Evolutionary conservation across 2,888 invertebrate genomes (phyloP).

Genomic region (Drosophila nr. fundita): DNA sequence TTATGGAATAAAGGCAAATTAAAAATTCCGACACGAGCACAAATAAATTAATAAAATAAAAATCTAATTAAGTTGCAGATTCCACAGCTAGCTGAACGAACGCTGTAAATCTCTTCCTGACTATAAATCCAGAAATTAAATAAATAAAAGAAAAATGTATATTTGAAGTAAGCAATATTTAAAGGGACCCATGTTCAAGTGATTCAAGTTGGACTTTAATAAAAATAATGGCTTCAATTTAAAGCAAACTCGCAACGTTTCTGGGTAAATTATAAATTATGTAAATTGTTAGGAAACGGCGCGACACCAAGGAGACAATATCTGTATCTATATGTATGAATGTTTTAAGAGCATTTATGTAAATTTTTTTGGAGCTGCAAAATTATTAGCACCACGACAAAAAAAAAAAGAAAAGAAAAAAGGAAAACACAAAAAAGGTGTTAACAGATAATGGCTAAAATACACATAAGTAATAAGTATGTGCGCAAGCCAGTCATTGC

Average conservation of each 20-base stretch:
- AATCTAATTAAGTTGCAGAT: not conserved
- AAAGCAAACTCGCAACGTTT: slow-evolving; percentile 1
- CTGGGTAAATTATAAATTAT: slow-evolving; percentile 45
- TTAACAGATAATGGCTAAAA: slow-evolving; percentile 77
- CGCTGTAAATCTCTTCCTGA: not conserved
- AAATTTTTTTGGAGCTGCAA: slow-evolving; percentile 51
- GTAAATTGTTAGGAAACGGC: slow-evolving; percentile 39
- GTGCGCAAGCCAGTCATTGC: slow-evolving; percentile 10
- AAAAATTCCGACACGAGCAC: not conserved
- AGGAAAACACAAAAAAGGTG: slow-evolving; percentile 60
- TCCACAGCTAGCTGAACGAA: not conserved
- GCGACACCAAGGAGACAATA: slow-evolving; percentile 44
- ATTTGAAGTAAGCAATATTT: not conserved
- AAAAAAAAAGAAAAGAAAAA: not conserved
- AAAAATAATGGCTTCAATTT: not conserved
- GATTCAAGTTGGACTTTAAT: not conserved
- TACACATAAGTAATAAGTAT: slow-evolving; percentile 59
- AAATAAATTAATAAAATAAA: not conserved
- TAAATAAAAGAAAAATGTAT: not conserved
- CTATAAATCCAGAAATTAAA: not conserved
- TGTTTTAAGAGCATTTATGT: slow-evolving; percentile 63
- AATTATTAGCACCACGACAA: slow-evolving; percentile 66
- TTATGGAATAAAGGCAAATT: not conserved
- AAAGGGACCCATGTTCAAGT: not conserved
- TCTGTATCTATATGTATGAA: slow-evolving; percentile 16